Base-by-base conservation (phyloP, 2,797 vertebrate species). In the Xenops minutus region DNA sequence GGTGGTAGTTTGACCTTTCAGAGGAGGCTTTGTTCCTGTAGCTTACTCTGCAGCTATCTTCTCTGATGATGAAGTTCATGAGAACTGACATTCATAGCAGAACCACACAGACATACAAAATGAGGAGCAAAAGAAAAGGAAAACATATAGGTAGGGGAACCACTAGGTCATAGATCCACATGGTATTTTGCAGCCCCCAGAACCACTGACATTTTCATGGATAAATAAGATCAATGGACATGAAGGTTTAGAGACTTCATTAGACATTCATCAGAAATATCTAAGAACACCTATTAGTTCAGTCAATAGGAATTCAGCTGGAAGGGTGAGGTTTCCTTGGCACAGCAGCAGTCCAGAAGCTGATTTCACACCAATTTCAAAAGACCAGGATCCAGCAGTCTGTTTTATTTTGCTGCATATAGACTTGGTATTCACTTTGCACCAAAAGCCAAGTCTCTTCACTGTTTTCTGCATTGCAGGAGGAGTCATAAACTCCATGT, bases 31-130 rank as follows among this genome's bases (percentile, higher is more conserved):
- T 49, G n/a, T 20, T 68, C n/a, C n/a, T 39, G 9, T 26, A 36
- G 39, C 32, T 81, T 18, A 24, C 21, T 4, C 44, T 64, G 44
- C 12, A 29, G 29, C 26, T 73, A 30, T 26, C 64, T 76, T 54
- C 54, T 29, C 17, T 1, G 0, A 18, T 0, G 0, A 19, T 39
- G 26, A 23, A 12, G 9, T 29, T 30, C 37, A 26, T 29, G 27
- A 67, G 36, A 90, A 41, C 39, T 81, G 43, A 48, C 34, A 17
- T 27, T 66, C 44, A 22, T 5, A 67, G 17, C 43, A 71, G 17
- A 66, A 41, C 5, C 2, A 19, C 39, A 9, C 3, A 67, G 58
- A 36, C 16, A 46, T 32, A 41, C 54, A 75, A 79, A 83, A 59
- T 3, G 12, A 52, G 10, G 19, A 82, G 15, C 21, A 67, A 85